Evolutionary conservation across 2,888 invertebrate species (phyloP), one percentile per base, ranked within the genome.

Genomic region (Pedicia rivosa): DNA sequence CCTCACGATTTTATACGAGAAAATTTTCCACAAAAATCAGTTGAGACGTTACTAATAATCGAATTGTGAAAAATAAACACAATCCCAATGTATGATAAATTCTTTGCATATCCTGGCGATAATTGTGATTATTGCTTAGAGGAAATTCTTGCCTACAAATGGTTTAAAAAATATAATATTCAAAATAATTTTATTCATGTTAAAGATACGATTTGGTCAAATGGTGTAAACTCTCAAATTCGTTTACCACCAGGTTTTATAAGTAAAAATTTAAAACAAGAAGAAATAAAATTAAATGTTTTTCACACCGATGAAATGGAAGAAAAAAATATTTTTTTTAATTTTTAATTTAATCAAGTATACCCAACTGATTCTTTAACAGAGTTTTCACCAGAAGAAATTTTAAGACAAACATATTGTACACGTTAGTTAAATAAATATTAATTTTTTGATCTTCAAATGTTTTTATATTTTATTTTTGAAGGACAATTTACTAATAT

Each of bases 231-330:
- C 6, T 16, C 30, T 16, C 44, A 45, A 5, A 36, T 56, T 9
- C 51, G 59, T 4, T 47, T 51, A 19, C 57, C 53, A 43, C 60
- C 59, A 3, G 53, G 56, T 36, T 62, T 59, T 36, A 49, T 49
- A 2, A 48, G 24, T 5, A 37, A 36, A 3, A 54, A 54, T 4
- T 40, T 42, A 17, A 42, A 45, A 10, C 46, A 45, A 28, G n/a
- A n/a, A n/a, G n/a, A n/a, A n/a, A n/a, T n/a, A n/a, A n/a, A n/a
- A n/a, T n/a, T n/a, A n/a, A n/a, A n/a, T n/a, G n/a, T n/a, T n/a
- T n/a, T n/a, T n/a, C n/a, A n/a, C n/a, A n/a, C n/a, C n/a, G n/a
- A n/a, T n/a, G n/a, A n/a, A n/a, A n/a, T n/a, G n/a, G n/a, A n/a
- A n/a, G n/a, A n/a, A n/a, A n/a, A n/a, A n/a, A n/a, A n/a, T n/a